phyloP scores from a whole-genome alignment of 2,113 vertebrate species.

The Sander vitreus region DNA sequence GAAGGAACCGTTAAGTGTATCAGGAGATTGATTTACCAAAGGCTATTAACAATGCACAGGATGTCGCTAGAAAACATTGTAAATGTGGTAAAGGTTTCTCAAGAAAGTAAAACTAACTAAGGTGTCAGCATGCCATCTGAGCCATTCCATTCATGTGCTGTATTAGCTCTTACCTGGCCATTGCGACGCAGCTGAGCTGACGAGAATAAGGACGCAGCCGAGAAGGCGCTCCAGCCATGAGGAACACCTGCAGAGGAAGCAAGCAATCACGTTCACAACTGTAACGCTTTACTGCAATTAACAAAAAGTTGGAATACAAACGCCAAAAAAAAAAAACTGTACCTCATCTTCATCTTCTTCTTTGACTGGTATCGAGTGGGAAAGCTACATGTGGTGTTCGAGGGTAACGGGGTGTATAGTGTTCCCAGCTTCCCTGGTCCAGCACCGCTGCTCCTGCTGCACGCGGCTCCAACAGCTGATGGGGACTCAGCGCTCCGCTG shows the following conservation, averaged over 20 bases:
- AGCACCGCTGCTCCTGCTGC: neutral
- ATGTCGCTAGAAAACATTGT: no score
- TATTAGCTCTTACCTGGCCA: conserved; percentile 76
- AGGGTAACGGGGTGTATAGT: neutral
- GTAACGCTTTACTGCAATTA: no score
- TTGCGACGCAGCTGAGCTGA: conserved; percentile 68
- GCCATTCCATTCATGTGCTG: rapidly evolving
- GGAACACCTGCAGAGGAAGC: conserved; percentile 80
- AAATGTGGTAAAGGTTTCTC: neutral
- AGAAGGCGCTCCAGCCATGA: conserved; percentile 72
- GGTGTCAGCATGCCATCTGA: neutral
- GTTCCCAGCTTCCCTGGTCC: conserved; percentile 25
- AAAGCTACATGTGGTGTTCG: conserved; percentile 43
- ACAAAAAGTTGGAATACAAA: neutral
- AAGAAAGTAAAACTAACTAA: neutral
- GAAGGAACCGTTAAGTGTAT: neutral
- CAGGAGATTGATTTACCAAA: neutral
- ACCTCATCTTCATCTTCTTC: conserved; percentile 74
- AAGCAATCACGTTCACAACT: conserved; percentile 31
- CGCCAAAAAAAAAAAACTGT: neutral
- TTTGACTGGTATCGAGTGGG: neutral
- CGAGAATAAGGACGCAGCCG: conserved; percentile 71
- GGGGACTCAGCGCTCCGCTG: conserved; percentile 52
- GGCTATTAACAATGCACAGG: neutral
- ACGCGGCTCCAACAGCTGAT: conserved; percentile 71